These are phyloP conservation scores for Saccostrea echinata DNA, from an alignment of 1,140 invertebrate genomes.

Conservation along the genomic window DNA sequence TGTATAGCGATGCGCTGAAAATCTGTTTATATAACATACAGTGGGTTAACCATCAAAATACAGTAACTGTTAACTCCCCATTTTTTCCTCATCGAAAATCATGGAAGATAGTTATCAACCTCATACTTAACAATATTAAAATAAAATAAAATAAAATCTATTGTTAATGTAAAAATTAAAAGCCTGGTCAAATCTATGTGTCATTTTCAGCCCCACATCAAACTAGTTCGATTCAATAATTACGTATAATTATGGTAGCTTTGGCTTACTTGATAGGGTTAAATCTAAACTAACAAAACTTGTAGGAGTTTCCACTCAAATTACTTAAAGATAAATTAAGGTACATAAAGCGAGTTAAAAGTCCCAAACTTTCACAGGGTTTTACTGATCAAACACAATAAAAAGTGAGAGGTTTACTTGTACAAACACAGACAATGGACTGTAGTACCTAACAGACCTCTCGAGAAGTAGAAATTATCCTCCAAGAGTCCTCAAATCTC, in stretches of 20 bases:
- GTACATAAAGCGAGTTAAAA: not conserved
- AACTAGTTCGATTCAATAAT: too few species aligned
- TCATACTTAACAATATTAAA: too few species aligned
- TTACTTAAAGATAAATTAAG: constrained; percentile 1
- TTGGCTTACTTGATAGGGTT: not conserved
- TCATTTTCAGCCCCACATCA: too few species aligned
- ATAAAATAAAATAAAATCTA: too few species aligned
- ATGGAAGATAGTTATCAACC: too few species aligned
- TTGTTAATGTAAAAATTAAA: too few species aligned
- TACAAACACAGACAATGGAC: constrained; percentile 10
- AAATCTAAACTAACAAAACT: not conserved
- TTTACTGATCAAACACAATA: not conserved
- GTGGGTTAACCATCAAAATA: too few species aligned
- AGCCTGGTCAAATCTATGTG: too few species aligned
- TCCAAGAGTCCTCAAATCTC: not conserved
- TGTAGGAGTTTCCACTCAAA: not conserved
- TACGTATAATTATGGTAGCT: not conserved
- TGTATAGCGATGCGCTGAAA: too few species aligned
- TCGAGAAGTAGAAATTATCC: not conserved
- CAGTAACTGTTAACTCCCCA: too few species aligned
- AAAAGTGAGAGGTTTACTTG: constrained; percentile 1
- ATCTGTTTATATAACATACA: too few species aligned
- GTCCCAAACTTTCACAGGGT: not conserved
- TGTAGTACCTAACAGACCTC: not conserved
- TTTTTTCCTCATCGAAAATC: too few species aligned